A percentile compares a stretch with the other conserved stretches of the same genome.
Conservation (phyloP, 2,113 vertebrate species). For the Erythrocebus patas region DNA sequence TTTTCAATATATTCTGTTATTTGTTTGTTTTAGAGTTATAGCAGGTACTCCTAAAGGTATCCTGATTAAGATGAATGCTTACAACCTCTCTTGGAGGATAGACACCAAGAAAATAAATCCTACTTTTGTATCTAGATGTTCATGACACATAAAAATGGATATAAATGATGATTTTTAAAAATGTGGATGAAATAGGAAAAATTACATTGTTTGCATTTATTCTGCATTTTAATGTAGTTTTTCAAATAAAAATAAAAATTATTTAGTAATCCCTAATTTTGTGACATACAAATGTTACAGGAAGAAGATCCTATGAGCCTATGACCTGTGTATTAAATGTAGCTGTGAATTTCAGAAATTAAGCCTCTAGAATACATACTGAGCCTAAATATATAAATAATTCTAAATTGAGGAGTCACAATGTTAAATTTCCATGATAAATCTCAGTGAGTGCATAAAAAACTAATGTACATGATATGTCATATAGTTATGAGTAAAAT, state of each 20-base stretch:
- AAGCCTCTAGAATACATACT: neutral
- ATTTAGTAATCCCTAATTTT: neutral
- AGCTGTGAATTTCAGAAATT: neutral
- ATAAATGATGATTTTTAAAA: neutral
- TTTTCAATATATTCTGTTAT: neutral
- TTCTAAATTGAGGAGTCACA: neutral
- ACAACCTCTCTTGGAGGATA: neutral
- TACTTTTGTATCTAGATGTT: neutral
- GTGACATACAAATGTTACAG: neutral
- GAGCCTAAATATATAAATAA: neutral
- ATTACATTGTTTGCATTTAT: neutral
- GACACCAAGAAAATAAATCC: neutral
- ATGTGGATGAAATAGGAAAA: neutral
- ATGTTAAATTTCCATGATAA: neutral
- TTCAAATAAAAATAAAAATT: neutral
- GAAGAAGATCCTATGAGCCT: neutral
- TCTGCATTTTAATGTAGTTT: neutral
- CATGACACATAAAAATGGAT: neutral
- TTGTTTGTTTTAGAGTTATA: neutral
- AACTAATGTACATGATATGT: neutral
- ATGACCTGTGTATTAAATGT: neutral
- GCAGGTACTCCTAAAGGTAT: neutral
- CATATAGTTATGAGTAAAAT: neutral
- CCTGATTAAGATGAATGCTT: neutral
- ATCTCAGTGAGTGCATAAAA: neutral